phyloP scores from a whole-genome alignment of 30 jellyfish, hydroid and myxozoan genomes.

The Catostylus mosaicus region DNA sequence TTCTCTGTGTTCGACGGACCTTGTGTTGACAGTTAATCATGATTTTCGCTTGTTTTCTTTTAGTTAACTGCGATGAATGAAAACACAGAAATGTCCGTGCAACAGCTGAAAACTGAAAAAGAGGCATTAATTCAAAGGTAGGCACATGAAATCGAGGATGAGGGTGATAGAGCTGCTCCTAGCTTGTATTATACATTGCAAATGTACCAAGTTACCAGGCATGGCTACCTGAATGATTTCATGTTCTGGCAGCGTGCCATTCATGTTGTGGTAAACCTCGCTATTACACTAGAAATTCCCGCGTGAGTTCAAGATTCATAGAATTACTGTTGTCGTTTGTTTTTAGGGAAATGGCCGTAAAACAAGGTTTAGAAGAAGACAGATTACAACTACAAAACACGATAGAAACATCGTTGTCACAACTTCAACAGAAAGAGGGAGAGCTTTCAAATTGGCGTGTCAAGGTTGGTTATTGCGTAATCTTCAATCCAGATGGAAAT shows the following conservation, averaged over 20 bases:
- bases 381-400: constrained; percentile 53
- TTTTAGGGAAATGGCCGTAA: constrained; percentile 56
- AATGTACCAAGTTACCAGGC: too few species aligned
- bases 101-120: constrained; percentile 13
- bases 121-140: constrained; percentile 32
- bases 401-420: constrained; percentile 56
- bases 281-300: too few species aligned
- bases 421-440: constrained; percentile 77
- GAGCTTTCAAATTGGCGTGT: constrained; percentile 68
- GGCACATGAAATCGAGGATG: neutral
- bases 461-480: constrained; percentile 33
- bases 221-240: too few species aligned
- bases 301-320: too few species aligned
- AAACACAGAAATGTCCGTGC: constrained; percentile 16
- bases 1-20: too few species aligned
- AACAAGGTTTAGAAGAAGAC: constrained; percentile 65
- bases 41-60: too few species aligned
- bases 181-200: too few species aligned
- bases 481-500: too few species aligned
- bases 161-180: neutral
- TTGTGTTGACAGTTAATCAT: too few species aligned
- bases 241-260: too few species aligned
- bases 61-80: constrained; percentile 9
- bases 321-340: neutral
- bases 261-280: too few species aligned